Base-by-base conservation (phyloP, 2,888 invertebrate genomes). In the Pemphredon lugubris region DNA sequence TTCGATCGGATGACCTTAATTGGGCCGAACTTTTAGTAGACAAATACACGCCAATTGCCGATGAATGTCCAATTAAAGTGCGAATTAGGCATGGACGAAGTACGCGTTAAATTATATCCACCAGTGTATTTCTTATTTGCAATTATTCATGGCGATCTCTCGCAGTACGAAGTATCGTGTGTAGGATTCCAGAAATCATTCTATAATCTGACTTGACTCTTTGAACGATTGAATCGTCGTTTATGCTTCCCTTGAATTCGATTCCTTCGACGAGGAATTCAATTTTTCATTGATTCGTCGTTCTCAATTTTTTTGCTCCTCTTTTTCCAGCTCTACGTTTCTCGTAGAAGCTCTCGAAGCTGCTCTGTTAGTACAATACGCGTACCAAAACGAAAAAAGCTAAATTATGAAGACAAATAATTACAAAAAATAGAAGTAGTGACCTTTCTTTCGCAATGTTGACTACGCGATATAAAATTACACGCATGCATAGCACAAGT, bases 331-430 rank as follows among this genome's bases (percentile, higher is more conserved):
- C 32, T 30, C 13, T 13, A 2, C 7, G n/a, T 34, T 37, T n/a
- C 7, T 2, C 21, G 20, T n/a, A 37, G 30, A 37, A 44, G 58
- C 58, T 69, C 69, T 42, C 54, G 42, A 69, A 44, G 30, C 34
- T 58, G 51, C 58, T 20, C 6, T 30, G n/a, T n/a, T n/a, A n/a
- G n/a, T n/a, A n/a, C n/a, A n/a, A n/a, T n/a, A n/a, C n/a, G n/a
- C n/a, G n/a, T n/a, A n/a, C n/a, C n/a, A n/a, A n/a, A n/a, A n/a
- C n/a, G n/a, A n/a, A n/a, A n/a, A n/a, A n/a, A n/a, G n/a, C n/a
- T n/a, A n/a, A n/a, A n/a, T n/a, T n/a, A n/a, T n/a, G n/a, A n/a
- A n/a, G n/a, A n/a, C n/a, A n/a, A n/a, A n/a, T n/a, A n/a, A n/a
- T n/a, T n/a, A n/a, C n/a, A n/a, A n/a, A n/a, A n/a, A n/a, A n/a